Conservation (phyloP, 2,113 vertebrate species). For the Heptranchias perlo region DNA sequence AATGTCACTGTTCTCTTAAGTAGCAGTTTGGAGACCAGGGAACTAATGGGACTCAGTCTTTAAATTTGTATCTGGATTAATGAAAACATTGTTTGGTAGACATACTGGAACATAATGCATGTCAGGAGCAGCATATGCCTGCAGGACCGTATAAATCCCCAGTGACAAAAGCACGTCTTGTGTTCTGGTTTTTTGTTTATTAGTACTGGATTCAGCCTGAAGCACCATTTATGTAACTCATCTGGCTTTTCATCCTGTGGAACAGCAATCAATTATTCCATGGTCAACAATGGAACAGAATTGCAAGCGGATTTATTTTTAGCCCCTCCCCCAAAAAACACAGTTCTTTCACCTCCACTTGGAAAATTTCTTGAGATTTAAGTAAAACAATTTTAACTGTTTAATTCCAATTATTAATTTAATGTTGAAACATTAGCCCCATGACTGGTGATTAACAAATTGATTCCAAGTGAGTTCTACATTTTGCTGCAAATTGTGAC, state of each 20-base stretch:
- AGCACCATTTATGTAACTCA: slow-evolving; percentile 30
- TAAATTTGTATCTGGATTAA: not conserved
- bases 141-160: slow-evolving; percentile 16
- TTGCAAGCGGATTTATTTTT: not conserved
- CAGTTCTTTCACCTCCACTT: not conserved
- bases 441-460: not conserved
- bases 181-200: slow-evolving; percentile 21
- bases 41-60: not conserved
- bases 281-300: slow-evolving; percentile 1
- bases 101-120: slow-evolving; percentile 9
- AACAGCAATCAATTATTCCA: slow-evolving; percentile 16
- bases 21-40: not conserved
- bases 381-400: not conserved
- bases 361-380: not conserved
- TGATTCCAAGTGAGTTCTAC: not conserved
- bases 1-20: not conserved
- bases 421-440: not conserved
- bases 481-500: not conserved
- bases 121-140: slow-evolving; percentile 24
- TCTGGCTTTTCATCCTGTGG: slow-evolving; percentile 14
- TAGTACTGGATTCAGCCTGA: not conserved
- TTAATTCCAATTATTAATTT: not conserved
- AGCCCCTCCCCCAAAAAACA: not conserved
- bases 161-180: not conserved
- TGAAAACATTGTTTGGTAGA: slow-evolving; percentile 15